phyloP scores from a whole-genome alignment of 2,888 invertebrate species.

The Limnephilus auricula region DNA sequence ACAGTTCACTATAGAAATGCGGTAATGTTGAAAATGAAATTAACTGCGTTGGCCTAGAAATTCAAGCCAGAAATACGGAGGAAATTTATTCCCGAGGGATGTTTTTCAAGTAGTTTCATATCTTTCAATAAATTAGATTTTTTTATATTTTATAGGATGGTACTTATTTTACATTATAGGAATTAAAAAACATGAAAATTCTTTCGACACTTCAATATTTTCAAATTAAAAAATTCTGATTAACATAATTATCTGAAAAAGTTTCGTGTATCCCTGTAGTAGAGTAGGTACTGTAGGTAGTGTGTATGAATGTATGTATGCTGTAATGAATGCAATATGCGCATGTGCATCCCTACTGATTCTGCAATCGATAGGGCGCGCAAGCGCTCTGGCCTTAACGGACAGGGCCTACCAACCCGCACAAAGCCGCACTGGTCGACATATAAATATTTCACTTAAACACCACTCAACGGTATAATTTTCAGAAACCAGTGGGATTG shows the following conservation, averaged over 20 bases:
- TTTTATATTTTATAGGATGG: neutral
- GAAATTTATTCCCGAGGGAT: too few relatives aligned
- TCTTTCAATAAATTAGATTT: too few relatives aligned
- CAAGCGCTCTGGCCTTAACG: slow-evolving; percentile 30
- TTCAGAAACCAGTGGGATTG: too few relatives aligned
- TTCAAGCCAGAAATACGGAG: too few relatives aligned
- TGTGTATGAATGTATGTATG: neutral
- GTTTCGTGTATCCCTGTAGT: neutral
- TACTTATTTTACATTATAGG: neutral
- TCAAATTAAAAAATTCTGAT: too few relatives aligned
- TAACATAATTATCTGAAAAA: neutral
- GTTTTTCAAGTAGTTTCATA: too few relatives aligned
- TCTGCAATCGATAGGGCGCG: slow-evolving; percentile 50
- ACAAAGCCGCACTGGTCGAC: neutral
- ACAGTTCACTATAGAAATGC: too few relatives aligned
- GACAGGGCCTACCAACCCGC: neutral
- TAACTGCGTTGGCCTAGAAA: too few relatives aligned
- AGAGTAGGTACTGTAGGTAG: neutral
- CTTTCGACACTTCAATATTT: neutral
- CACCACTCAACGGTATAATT: neutral
- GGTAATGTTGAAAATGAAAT: too few relatives aligned
- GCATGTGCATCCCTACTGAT: slow-evolving; percentile 41
- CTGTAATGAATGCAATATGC: slow-evolving; percentile 42
- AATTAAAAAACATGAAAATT: too few relatives aligned
- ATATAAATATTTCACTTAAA: neutral